These are phyloP conservation scores for Pardosa pseudoannulata DNA, from an alignment of 2,888 invertebrate species.

Conservation along the genomic window DNA sequence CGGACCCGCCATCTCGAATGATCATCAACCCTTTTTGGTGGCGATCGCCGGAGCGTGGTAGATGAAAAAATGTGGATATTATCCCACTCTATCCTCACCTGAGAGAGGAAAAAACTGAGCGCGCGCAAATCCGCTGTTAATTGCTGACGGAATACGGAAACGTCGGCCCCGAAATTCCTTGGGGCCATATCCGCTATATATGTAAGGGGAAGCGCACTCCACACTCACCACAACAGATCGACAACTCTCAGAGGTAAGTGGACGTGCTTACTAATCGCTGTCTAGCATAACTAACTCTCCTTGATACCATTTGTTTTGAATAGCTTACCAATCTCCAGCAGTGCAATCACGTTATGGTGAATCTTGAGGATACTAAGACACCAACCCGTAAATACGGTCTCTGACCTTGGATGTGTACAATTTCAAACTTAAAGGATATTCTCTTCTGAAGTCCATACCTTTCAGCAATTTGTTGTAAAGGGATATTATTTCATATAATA, in stretches of 20 bases:
- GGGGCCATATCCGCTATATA: conserved; percentile 36
- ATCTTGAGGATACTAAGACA: too few species aligned
- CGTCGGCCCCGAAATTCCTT: not conserved
- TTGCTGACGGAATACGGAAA: conserved; percentile 68
- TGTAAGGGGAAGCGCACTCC: conserved; percentile 12
- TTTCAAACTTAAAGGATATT: too few species aligned
- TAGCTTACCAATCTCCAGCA: too few species aligned
- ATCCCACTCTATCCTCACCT: conserved; percentile 1
- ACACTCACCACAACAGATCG: not conserved
- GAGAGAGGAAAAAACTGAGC: conserved; percentile 31
- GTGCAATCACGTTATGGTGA: too few species aligned
- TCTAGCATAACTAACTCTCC: too few species aligned
- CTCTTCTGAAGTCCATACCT: too few species aligned
- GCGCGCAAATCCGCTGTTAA: conserved; percentile 20
- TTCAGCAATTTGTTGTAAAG: too few species aligned
- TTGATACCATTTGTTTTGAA: too few species aligned
- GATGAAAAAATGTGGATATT: conserved; percentile 20
- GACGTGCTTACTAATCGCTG: conserved; percentile 38
- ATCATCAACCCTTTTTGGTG: not conserved
- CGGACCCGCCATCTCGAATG: not conserved
- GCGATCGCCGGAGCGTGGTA: conserved; percentile 41
- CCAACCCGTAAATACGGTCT: too few species aligned
- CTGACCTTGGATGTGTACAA: too few species aligned
- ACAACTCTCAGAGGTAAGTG: conserved; percentile 55
- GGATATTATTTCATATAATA: too few species aligned